phyloP scores from a whole-genome alignment of 2,113 vertebrate species.

The Coryphaenoides rupestris region DNA sequence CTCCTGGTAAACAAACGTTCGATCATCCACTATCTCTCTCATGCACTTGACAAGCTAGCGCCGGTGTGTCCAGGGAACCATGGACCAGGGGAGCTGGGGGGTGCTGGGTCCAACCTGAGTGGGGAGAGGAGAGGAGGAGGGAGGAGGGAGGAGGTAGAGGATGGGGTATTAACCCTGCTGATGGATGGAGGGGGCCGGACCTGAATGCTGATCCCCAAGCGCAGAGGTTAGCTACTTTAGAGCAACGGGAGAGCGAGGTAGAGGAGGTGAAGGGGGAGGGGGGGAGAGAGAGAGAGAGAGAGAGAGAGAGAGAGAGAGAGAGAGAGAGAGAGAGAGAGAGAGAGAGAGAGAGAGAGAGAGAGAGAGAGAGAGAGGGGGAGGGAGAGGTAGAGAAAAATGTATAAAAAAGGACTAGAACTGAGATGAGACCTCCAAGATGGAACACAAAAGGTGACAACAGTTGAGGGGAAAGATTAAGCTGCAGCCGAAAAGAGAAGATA shows the following conservation, averaged over 20 bases:
- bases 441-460: too few species aligned
- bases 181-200: background rate
- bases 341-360: background rate
- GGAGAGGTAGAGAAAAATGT: background rate
- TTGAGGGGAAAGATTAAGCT: too few species aligned
- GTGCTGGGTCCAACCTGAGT: too few species aligned
- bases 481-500: too few species aligned
- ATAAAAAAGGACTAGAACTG: too few species aligned
- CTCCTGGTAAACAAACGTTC: background rate
- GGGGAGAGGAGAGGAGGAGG: too few species aligned
- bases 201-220: background rate
- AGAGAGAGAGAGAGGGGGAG: background rate
- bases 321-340: background rate
- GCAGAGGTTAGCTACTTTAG: background rate
- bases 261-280: background rate
- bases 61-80: background rate
- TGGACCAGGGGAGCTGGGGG: too few species aligned
- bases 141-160: background rate
- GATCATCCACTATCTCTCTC: background rate
- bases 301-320: background rate
- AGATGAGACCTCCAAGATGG: too few species aligned
- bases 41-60: constrained; percentile 8
- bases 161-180: background rate
- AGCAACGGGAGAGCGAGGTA: background rate
- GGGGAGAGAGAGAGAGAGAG: background rate